These are phyloP conservation scores for Carduelis carduelis DNA, from an alignment of 2,797 vertebrate species.

Conservation along the genomic window DNA sequence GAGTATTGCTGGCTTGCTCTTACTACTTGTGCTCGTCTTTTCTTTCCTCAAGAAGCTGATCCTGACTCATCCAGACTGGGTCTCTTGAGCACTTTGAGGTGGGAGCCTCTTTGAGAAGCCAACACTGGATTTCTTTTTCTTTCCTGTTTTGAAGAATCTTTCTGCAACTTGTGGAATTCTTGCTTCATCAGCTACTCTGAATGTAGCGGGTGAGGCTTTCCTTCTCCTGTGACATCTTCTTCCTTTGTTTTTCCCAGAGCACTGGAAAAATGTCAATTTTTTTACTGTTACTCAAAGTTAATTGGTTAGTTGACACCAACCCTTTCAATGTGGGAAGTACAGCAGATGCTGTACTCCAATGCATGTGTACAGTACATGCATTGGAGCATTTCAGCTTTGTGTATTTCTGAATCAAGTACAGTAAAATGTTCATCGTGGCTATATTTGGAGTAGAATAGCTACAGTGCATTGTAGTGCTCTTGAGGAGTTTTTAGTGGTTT, in stretches of 20 bases:
- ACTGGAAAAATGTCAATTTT: neutral
- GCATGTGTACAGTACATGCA: too few species aligned
- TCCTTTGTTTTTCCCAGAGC: neutral
- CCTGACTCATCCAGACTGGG: neutral
- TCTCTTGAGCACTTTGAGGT: neutral
- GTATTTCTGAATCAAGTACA: neutral
- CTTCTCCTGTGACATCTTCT: neutral
- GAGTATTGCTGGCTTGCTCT: neutral
- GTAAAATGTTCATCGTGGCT: neutral
- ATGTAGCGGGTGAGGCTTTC: neutral
- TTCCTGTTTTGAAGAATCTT: neutral
- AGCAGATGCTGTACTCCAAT: neutral
- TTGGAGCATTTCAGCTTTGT: neutral
- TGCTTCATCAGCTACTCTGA: neutral
- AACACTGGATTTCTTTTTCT: accelerated
- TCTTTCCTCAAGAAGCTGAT: neutral
- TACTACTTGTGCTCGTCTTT: neutral
- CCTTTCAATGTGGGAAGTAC: neutral
- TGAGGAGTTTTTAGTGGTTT: neutral
- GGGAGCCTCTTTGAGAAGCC: neutral
- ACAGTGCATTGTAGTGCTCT: neutral
- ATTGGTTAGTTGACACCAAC: neutral
- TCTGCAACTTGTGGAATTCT: neutral
- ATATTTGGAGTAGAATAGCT: neutral
- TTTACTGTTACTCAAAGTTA: neutral